These are phyloP conservation scores for Ornithorhynchus anatinus DNA, from an alignment of 2,113 vertebrate genomes.

Conservation along the genomic window DNA sequence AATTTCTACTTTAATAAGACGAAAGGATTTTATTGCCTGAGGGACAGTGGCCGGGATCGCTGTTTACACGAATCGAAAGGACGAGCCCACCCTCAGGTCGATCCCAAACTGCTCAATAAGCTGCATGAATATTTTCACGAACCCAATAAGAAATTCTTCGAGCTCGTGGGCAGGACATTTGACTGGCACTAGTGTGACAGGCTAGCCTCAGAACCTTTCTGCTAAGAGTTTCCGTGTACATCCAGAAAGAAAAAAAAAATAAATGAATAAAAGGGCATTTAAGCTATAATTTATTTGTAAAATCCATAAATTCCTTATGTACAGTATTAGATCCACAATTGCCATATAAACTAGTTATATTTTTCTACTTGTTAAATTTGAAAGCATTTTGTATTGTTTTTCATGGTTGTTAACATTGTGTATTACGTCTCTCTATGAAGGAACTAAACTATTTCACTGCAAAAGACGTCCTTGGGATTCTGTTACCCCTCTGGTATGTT, in stretches of 20 bases:
- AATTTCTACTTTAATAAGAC: slow-evolving; percentile 99
- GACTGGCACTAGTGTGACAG: slow-evolving; percentile 82
- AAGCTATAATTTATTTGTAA: slow-evolving; percentile 80
- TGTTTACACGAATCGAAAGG: slow-evolving; percentile 96
- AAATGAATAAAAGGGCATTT: slow-evolving; percentile 66
- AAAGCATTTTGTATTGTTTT: slow-evolving; percentile 82
- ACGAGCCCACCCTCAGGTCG: slow-evolving; percentile 86
- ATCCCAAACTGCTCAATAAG: slow-evolving; percentile 81
- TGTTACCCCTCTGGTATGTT: slow-evolving; percentile 61
- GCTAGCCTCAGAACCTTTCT: slow-evolving; percentile 27
- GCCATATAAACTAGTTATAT: slow-evolving; percentile 86
- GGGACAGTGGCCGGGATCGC: slow-evolving; percentile 85
- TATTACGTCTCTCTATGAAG: slow-evolving; percentile 74
- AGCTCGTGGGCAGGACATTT: slow-evolving; percentile 91
- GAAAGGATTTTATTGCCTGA: slow-evolving; percentile 94
- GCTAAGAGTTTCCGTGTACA: slow-evolving; percentile 50
- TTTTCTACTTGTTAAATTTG: slow-evolving; percentile 87
- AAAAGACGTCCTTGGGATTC: slow-evolving; percentile 59
- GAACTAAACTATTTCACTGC: slow-evolving; percentile 72
- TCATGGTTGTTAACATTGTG: slow-evolving; percentile 79
- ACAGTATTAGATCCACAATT: slow-evolving; percentile 80
- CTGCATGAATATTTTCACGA: slow-evolving; percentile 89
- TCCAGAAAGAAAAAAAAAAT: slow-evolving; percentile 13
- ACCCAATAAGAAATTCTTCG: slow-evolving; percentile 93
- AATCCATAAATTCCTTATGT: slow-evolving; percentile 74